Percentiles rank a stretch among this genome's conserved stretches.
These are phyloP conservation scores for Sisyra nigra DNA, from an alignment of 2,888 invertebrate species.

Conservation along the genomic window DNA sequence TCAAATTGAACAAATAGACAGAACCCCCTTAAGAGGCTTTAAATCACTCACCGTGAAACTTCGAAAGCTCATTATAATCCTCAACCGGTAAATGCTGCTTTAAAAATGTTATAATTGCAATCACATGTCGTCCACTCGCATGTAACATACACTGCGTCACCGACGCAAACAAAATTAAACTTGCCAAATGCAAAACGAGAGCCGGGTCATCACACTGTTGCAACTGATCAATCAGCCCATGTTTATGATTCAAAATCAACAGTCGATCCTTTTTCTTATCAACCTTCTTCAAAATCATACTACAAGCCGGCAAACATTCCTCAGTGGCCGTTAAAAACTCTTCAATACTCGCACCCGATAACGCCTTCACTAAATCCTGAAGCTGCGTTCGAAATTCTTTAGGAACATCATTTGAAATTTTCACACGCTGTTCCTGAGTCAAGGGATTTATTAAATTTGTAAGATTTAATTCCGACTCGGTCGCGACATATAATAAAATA, in stretches of 20 bases:
- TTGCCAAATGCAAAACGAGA: constrained; percentile 58
- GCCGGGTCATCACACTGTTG: constrained; percentile 60
- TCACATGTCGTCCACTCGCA: constrained; percentile 87
- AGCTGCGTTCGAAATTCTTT: constrained; percentile 51
- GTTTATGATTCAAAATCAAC: constrained; percentile 61
- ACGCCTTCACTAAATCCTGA: constrained; percentile 46
- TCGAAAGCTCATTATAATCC: constrained; percentile 42
- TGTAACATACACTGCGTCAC: constrained; percentile 71
- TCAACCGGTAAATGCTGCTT: constrained; percentile 50
- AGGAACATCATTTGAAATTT: constrained; percentile 50
- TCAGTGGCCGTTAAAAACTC: constrained; percentile 66
- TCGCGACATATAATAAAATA: constrained; percentile 60
- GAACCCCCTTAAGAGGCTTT: too few species aligned
- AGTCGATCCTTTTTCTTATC: constrained; percentile 80
- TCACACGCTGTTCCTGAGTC: constrained; percentile 48
- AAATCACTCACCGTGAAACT: constrained; percentile 66
- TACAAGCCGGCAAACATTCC: constrained; percentile 48
- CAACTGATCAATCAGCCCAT: constrained; percentile 65
- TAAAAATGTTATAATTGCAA: constrained; percentile 58
- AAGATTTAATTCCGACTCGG: constrained; percentile 49
- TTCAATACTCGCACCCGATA: constrained; percentile 55
- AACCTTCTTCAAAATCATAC: constrained; percentile 69
- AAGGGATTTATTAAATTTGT: constrained; percentile 36
- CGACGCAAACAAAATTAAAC: constrained; percentile 63
- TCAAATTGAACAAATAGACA: too few species aligned